phyloP scores from a whole-genome alignment of 2,113 vertebrate genomes.

The Acrocephalus arundinaceus region DNA sequence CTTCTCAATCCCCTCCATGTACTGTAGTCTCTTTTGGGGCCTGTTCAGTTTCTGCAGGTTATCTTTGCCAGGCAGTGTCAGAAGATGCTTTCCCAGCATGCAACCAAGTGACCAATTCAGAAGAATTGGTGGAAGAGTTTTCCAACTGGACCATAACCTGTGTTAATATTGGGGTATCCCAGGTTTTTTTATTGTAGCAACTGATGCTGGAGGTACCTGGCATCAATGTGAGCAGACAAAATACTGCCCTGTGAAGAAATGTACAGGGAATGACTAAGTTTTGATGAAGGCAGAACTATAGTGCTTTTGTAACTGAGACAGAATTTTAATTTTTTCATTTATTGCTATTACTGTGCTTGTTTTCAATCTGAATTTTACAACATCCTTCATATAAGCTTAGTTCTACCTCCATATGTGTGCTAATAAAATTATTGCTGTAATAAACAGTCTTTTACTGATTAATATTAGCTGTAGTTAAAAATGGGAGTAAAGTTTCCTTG shows the following conservation, averaged over 20 bases:
- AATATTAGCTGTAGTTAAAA: not conserved
- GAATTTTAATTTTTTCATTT: not conserved
- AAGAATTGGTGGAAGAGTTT: not conserved
- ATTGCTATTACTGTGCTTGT: not conserved
- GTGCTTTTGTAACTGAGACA: not conserved
- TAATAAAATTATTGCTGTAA: not conserved
- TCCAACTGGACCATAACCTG: not conserved
- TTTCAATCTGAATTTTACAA: constrained; percentile 16
- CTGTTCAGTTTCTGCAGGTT: not conserved
- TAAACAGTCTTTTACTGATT: not conserved
- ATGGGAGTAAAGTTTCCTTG: not conserved
- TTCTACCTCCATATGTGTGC: not conserved
- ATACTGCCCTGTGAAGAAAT: constrained; percentile 25
- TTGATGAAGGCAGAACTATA: not conserved
- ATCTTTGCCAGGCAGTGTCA: not conserved
- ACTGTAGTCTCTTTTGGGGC: not conserved
- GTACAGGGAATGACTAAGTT: not conserved
- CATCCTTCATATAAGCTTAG: not conserved
- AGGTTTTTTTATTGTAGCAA: not conserved
- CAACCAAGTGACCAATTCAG: not conserved
- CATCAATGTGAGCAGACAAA: not conserved
- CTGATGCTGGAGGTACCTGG: not conserved
- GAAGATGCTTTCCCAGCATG: not conserved
- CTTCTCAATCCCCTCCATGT: not conserved
- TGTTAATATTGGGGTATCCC: not conserved